phyloP scores from a whole-genome alignment of 2,797 vertebrate genomes.

The Crocidura indochinensis region DNA sequence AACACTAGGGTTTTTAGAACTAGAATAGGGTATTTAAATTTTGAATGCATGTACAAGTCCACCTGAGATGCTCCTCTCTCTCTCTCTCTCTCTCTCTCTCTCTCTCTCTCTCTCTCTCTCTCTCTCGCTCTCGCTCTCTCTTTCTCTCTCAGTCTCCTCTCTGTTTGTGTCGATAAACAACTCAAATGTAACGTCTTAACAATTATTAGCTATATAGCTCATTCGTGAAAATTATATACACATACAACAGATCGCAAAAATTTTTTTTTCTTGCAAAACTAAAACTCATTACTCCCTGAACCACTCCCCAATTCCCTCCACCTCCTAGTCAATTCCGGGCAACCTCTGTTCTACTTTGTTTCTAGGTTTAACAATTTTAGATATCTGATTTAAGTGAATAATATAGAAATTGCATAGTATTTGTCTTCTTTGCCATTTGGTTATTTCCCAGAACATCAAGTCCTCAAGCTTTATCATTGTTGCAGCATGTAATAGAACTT shows the following conservation, averaged over 20 bases:
- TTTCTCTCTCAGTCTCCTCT: neutral
- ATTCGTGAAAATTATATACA: neutral
- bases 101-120: no score
- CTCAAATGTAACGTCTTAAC: neutral
- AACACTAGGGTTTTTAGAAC: no score
- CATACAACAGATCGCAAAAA: neutral
- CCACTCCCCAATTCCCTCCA: neutral
- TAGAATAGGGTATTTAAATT: no score
- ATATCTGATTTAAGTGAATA: neutral
- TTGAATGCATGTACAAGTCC: no score
- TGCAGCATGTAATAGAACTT: neutral
- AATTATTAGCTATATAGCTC: neutral
- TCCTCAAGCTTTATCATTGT: neutral
- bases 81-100: no score
- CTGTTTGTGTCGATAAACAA: neutral
- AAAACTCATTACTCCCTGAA: neutral
- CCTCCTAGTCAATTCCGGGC: neutral
- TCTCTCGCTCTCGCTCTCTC: neutral
- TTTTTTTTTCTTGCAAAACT: neutral
- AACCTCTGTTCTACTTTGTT: neutral
- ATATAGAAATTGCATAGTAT: neutral
- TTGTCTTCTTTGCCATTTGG: constrained; percentile 27
- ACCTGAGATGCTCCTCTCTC: neutral
- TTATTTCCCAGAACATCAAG: neutral
- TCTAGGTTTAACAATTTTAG: neutral